Conservation (phyloP, 2,797 vertebrate genomes). For the Xenops minutus region DNA sequence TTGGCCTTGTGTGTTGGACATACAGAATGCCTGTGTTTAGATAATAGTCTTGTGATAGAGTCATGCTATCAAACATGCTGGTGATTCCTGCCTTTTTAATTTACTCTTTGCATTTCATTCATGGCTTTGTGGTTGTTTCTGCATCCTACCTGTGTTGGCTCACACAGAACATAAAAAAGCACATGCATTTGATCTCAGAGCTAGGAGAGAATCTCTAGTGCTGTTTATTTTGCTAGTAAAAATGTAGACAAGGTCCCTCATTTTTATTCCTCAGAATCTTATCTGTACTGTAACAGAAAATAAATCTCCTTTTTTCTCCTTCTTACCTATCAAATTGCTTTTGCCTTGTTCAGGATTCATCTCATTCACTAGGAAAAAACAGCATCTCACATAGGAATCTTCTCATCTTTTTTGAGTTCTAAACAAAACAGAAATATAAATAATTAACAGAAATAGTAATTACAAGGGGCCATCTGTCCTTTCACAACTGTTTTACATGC, state of each 20-base stretch:
- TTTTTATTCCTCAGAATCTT: neutral
- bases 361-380: neutral
- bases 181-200: neutral
- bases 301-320: neutral
- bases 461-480: slow-evolving; percentile 49
- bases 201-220: neutral
- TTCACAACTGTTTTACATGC: neutral
- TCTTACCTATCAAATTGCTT: neutral
- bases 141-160: rapidly evolving
- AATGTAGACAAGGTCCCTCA: neutral
- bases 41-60: too few species aligned
- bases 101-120: neutral
- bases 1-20: too few species aligned
- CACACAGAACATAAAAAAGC: neutral
- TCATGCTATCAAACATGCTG: too few species aligned
- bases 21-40: too few species aligned
- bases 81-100: neutral
- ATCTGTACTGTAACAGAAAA: neutral
- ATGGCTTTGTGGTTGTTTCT: neutral
- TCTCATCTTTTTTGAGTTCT: neutral
- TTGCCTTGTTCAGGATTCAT: neutral
- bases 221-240: neutral
- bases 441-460: slow-evolving; percentile 39
- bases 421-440: slow-evolving; percentile 22
- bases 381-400: neutral